Evolutionary conservation across 1,140 invertebrate genomes (phyloP), one percentile per base, ranked within the genome.

Genomic region (Temnothorax longispinosus): DNA sequence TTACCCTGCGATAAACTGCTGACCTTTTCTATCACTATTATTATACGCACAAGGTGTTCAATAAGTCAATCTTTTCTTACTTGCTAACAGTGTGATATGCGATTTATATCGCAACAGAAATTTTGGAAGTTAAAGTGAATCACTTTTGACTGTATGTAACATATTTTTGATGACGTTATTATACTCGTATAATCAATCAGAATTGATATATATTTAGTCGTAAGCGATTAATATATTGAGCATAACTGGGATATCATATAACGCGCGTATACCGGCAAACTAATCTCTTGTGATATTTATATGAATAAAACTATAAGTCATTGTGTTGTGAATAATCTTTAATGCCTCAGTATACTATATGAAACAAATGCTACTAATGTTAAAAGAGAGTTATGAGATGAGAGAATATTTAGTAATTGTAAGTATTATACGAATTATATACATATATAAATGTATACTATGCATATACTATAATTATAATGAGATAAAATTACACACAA

Each of bases 151-250:
- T 87, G 52, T 90, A 62, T 76, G 76, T 86, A 62, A 87, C 81
- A 87, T 91, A 91, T 90, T 91, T 91, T 91, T 91, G 64, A 91
- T 91, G 89, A 80, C 84, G 60, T 91, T 91, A 88, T 84, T 64
- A 69, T 90, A 27, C 27, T 27, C 27, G 27, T 27, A 62, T 90
- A 69, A 65, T 18, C 69, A 62, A 88, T 56, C 81, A 78, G 52
- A 91, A 64, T 88, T 76, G 41, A 35, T 75, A 90, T 84, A 90
- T 60, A 81, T 71, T 72, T 90, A 90, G 67, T 86, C 54, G 41
- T 88, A 88, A 85, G 58, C 21, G 3, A 54, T 56, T 81, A 52
- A 65, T 58, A 58, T 69, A 72, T 65, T 67, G 18, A 21, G 4
- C 13, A 21, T 38, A 54, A 71, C n/a, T 13, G 41, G 67, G 44